Percentiles rank a stretch among this genome's conserved stretches.
Evolutionary conservation across 2,113 vertebrate species (phyloP).

Genomic region (Cephalopholis sonnerati): DNA sequence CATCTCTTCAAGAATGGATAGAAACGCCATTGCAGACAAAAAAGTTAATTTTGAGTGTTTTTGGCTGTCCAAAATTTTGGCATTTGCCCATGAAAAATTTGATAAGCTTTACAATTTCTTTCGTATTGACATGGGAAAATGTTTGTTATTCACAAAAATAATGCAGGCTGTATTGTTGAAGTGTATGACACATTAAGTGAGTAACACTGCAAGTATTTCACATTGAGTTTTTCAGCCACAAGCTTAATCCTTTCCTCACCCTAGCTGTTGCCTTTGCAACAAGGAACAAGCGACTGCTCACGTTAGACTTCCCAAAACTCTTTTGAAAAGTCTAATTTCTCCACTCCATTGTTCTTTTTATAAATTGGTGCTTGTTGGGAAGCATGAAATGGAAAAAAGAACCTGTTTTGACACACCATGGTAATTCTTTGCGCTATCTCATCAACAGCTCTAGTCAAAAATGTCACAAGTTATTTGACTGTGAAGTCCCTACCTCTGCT

Average conservation of each 20-base stretch:
- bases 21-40: too few relatives aligned
- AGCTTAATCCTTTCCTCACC: constrained; percentile 4
- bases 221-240: background rate
- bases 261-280: constrained; percentile 10
- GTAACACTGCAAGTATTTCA: background rate
- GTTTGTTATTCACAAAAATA: background rate
- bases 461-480: constrained; percentile 79
- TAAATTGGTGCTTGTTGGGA: constrained; percentile 64
- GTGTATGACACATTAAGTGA: background rate
- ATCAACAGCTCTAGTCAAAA: constrained; percentile 79
- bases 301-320: constrained; percentile 50
- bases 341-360: constrained; percentile 69
- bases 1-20: too few relatives aligned
- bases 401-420: constrained; percentile 72
- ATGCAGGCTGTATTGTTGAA: background rate
- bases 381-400: constrained; percentile 54
- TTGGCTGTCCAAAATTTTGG: too few relatives aligned
- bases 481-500: constrained; percentile 67
- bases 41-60: too few relatives aligned
- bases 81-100: background rate
- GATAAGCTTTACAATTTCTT: background rate
- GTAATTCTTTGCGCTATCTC: constrained; percentile 74
- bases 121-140: background rate
- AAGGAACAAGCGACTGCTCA: constrained; percentile 18
- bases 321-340: constrained; percentile 66